A percentile compares a stretch with the other conserved stretches of the same genome.
Conservation (phyloP, 1,140 invertebrate genomes). For the Lasioglossum albipes region DNA sequence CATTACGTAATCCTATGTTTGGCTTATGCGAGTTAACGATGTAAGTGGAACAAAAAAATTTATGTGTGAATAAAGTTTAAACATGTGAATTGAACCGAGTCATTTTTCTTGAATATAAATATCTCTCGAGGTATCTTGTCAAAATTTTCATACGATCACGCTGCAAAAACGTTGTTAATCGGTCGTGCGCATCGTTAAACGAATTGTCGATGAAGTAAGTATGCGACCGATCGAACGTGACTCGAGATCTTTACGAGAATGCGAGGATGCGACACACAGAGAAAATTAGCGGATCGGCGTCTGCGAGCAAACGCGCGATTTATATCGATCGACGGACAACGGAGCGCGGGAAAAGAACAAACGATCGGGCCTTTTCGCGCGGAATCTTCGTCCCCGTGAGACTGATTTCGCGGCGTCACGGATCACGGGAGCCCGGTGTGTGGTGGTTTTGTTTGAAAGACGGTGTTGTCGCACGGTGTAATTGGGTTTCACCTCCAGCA, state of each 20-base stretch:
- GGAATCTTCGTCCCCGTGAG: too few species aligned
- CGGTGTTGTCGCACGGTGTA: background rate
- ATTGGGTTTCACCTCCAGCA: background rate
- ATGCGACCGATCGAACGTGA: background rate
- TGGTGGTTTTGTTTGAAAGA: too few species aligned
- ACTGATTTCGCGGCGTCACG: too few species aligned
- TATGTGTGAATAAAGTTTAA: slow-evolving; percentile 81
- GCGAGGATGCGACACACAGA: too few species aligned
- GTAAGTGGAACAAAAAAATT: slow-evolving; percentile 73
- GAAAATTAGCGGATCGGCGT: background rate
- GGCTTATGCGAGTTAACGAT: slow-evolving; percentile 78
- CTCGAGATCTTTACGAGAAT: background rate
- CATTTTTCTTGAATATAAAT: slow-evolving; percentile 55
- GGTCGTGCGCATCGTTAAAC: background rate
- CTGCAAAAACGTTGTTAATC: background rate
- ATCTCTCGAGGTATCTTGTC: slow-evolving; percentile 12
- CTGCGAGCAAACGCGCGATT: too few species aligned
- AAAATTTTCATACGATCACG: background rate
- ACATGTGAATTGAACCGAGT: slow-evolving; percentile 73
- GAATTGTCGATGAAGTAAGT: slow-evolving; percentile 13
- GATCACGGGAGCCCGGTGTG: too few species aligned
- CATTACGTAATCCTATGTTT: slow-evolving; percentile 78
- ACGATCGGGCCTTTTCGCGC: too few species aligned
- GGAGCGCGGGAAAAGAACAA: too few species aligned
- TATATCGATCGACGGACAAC: too few species aligned